Evolutionary conservation across 1,140 invertebrate genomes (phyloP), one percentile per base, ranked within the genome.

Genomic region (Scaptomyza hsui): DNA sequence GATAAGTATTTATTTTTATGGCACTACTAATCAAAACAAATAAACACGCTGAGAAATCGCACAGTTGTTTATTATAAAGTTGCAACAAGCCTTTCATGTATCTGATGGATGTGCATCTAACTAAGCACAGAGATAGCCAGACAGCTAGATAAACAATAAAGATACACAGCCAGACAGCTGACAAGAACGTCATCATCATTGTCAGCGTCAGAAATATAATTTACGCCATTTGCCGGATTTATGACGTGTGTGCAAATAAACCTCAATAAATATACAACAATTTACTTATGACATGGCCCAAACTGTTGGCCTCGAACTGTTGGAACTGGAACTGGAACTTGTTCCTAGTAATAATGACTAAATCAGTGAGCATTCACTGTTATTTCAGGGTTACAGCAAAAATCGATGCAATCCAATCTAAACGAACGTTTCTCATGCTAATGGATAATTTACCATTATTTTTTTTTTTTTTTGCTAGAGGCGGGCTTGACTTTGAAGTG

Each of bases 101-200:
- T 72, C 41, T 60, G 64, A 71, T 78, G 57, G 75, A 49, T 72
- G 57, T 45, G 56, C 63, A 32, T 12, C 18, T 48, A 61, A 29
- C 35, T 45, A 49, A 24, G 26, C 45, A 21, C 42, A 26, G 41
- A 44, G 42, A 56, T 57, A 49, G 32, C 26, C 45, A 37, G 53
- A 59, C 53, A 37, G 45, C 21, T 53, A 55, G 51, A 71, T 74
- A 68, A 68, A 68, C 64, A 68, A 51, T 42, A 18, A 1, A 29
- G 37, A 64, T 37, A n/a, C 44, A 70, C 41, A 7, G 47, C 32
- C 47, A 57, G 48, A 78, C 47, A 47, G 65, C 67, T 64, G 75
- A 45, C 52, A 78, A n/a, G n/a, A n/a, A 74, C 75, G 70, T 78
- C 75, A 78, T 78, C 59, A 16, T 62, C 57, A 48, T 5, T 47